Base-by-base conservation (phyloP, 2,113 vertebrate species). In the Desmodus rotundus region DNA sequence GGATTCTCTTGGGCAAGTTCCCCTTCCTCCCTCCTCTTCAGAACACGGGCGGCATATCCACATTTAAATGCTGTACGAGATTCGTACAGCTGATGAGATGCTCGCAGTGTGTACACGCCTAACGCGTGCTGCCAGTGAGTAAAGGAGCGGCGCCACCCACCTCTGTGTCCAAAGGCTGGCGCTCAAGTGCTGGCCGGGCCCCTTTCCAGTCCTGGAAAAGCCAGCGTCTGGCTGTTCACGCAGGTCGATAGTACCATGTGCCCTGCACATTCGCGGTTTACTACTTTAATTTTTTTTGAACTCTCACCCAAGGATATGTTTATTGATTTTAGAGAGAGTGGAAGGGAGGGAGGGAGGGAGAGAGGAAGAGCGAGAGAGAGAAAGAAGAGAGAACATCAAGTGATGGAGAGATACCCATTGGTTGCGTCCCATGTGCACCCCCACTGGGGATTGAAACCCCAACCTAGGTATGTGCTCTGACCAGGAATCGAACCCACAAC, bases 11-110 rank as follows among this genome's bases (percentile, higher is more conserved):
- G 36, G 38, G 43, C 38, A 63, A 88, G 56, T 52, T 74, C 17
- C 84, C 58, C 81, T 89, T 28, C 54, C 33, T 33, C 45, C n/a
- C 77, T 78, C 12, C 81, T 88, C 33, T 89, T 33, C 19, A 80
- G 56, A 52, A 68, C 7, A 15, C 3, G 22, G 20, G 45, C 74
- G 50, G 17, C 72, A 17, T 70, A 17, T 19, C 56, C 52, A 36
- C 38, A 24, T 86, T 67, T 47, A 95, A 83, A 70, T 31, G 61
- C 45, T 24, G 36, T 3, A 43, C 0, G 7, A 38, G 26, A 20
- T 91, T 68, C 68, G 43, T 16, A n/a, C 43, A 54, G 41, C 13
- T 38, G 54, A 31, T 26, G 41, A 58, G 68, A 89, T 24, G 17
- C 2, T 73, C 38, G 10, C 19, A 14, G 41, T 17, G 3, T 2